These are phyloP conservation scores for Azorinus chamasolen DNA, from an alignment of 2,888 invertebrate genomes.

Conservation along the genomic window DNA sequence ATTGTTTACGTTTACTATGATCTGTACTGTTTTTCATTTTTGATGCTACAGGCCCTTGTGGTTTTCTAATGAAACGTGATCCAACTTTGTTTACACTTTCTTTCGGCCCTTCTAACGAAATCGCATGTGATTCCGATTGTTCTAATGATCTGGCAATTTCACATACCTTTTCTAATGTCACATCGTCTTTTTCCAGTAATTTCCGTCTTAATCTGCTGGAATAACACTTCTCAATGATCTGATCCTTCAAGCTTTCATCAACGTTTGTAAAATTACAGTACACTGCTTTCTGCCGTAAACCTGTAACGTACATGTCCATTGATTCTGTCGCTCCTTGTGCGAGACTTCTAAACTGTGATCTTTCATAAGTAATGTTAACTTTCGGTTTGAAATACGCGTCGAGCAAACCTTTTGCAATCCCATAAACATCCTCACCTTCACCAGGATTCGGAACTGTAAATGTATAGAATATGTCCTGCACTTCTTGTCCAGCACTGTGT, in stretches of 20 bases:
- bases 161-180: neutral
- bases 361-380: constrained; percentile 28
- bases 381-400: constrained; percentile 45
- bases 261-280: constrained; percentile 43
- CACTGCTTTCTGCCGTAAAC: constrained; percentile 24
- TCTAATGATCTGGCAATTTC: too few relatives aligned
- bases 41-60: too few relatives aligned
- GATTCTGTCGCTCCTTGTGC: constrained; percentile 16
- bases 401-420: constrained; percentile 13
- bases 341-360: constrained; percentile 9
- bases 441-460: constrained; percentile 23
- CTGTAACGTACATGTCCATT: constrained; percentile 27
- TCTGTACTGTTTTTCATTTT: too few relatives aligned
- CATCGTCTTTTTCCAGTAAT: constrained; percentile 10
- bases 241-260: constrained; percentile 32
- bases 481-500: constrained; percentile 26
- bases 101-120: too few relatives aligned
- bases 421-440: constrained; percentile 36
- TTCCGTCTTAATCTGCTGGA: constrained; percentile 11
- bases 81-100: too few relatives aligned
- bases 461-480: constrained; percentile 35
- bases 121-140: too few relatives aligned
- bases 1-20: too few relatives aligned
- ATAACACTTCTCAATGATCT: constrained; percentile 14
- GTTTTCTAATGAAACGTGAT: neutral